A percentile compares a stretch with the other conserved stretches of the same genome.
Evolutionary conservation across 2,888 invertebrate genomes (phyloP).

Genomic region (Glomeris marginata): DNA sequence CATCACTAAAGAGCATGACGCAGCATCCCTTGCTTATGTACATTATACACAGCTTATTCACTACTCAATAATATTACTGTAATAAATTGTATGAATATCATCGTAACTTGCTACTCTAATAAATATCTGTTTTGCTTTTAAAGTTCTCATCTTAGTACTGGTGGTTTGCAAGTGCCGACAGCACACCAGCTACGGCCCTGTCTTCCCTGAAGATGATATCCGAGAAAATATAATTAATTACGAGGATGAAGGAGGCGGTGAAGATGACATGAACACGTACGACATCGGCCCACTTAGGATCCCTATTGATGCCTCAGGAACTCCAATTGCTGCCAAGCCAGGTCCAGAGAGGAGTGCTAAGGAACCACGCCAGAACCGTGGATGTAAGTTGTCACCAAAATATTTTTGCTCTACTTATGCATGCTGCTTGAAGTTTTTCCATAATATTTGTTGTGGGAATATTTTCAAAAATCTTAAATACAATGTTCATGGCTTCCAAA

Average conservation of each 20-base stretch:
- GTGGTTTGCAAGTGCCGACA: conserved; percentile 69
- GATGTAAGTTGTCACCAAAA: conserved; percentile 13
- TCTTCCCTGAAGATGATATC: conserved; percentile 81
- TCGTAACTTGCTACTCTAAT: too few species aligned
- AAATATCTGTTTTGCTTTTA: neutral
- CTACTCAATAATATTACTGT: too few species aligned
- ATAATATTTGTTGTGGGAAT: too few species aligned
- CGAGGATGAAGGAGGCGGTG: conserved; percentile 96
- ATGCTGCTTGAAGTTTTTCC: too few species aligned
- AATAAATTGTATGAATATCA: too few species aligned
- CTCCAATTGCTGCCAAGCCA: conserved; percentile 16
- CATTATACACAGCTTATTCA: too few species aligned
- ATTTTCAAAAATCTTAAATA: neutral
- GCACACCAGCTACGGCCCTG: conserved; percentile 63
- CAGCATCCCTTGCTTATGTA: too few species aligned
- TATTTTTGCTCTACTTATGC: too few species aligned
- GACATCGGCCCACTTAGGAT: conserved; percentile 61
- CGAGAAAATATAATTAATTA: conserved; percentile 95
- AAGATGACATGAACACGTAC: conserved; percentile 81
- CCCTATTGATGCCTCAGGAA: conserved; percentile 22
- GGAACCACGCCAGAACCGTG: conserved; percentile 16
- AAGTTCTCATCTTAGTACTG: conserved; percentile 52
- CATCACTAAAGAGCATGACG: too few species aligned
- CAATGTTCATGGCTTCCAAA: too few species aligned
- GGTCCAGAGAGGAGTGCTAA: conserved; percentile 18